Evolutionary conservation across 1,140 invertebrate genomes (phyloP).

Genomic region (Cotesia chilonis): DNA sequence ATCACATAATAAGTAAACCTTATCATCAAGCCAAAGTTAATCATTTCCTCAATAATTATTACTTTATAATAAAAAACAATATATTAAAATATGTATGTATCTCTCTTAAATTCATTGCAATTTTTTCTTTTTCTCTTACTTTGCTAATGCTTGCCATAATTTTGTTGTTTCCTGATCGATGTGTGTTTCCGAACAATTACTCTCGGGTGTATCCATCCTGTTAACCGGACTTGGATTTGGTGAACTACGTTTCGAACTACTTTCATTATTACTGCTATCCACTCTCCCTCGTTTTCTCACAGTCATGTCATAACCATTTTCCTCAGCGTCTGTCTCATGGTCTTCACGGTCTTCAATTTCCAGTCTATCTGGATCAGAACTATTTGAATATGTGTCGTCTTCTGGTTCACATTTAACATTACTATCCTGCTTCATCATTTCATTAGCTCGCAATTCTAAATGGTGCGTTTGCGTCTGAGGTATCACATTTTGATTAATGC

Average conservation of each 20-base stretch:
- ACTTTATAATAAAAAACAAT: not conserved
- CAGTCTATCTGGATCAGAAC: constrained; percentile 68
- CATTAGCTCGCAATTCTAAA: constrained; percentile 51
- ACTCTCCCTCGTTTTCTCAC: constrained; percentile 52
- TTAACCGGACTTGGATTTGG: constrained; percentile 60
- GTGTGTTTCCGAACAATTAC: constrained; percentile 67
- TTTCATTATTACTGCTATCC: constrained; percentile 48
- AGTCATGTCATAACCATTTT: constrained; percentile 64
- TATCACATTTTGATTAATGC: constrained; percentile 63
- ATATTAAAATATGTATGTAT: no score
- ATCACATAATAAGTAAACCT: not conserved
- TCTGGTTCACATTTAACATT: constrained; percentile 58
- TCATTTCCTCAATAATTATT: constrained; percentile 1
- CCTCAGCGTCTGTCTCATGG: constrained; percentile 56
- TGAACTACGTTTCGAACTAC: constrained; percentile 47
- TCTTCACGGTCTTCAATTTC: constrained; percentile 65
- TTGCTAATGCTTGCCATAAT: constrained; percentile 68
- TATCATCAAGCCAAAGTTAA: not conserved
- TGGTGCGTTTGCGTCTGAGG: constrained; percentile 61
- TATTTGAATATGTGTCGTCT: constrained; percentile 65
- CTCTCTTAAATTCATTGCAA: no score
- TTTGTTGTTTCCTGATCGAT: constrained; percentile 69
- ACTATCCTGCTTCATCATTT: constrained; percentile 48
- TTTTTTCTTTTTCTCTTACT: constrained; percentile 52
- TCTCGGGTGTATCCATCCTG: constrained; percentile 66